These are phyloP conservation scores for Agrotis segetum DNA, from an alignment of 2,888 invertebrate genomes.

Conservation along the genomic window DNA sequence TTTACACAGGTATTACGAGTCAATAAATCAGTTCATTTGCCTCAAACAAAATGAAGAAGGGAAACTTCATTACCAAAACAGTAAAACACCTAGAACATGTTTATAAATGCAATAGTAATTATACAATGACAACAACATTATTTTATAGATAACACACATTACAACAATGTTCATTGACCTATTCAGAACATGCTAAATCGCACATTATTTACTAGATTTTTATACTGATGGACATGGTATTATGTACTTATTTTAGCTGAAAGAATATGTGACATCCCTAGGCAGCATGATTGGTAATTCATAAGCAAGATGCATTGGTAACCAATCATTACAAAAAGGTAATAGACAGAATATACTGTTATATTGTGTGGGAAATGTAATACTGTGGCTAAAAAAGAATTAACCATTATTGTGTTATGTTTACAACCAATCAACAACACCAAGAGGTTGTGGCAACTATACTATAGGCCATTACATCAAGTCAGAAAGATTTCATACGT, in stretches of 20 bases:
- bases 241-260: slow-evolving; percentile 24
- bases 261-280: slow-evolving; percentile 47
- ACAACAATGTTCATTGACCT: slow-evolving; percentile 74
- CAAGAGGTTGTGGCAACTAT: slow-evolving; percentile 42
- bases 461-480: slow-evolving; percentile 64
- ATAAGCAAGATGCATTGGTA: slow-evolving; percentile 20
- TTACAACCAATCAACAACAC: slow-evolving; percentile 41
- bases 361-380: slow-evolving; percentile 33
- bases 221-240: slow-evolving; percentile 47
- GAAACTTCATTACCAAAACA: slow-evolving; percentile 54
- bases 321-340: slow-evolving; percentile 23
- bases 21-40: slow-evolving; percentile 58
- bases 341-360: slow-evolving; percentile 7
- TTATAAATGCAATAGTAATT: slow-evolving; percentile 58
- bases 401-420: slow-evolving; percentile 17
- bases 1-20: slow-evolving; percentile 35
- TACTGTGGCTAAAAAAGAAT: slow-evolving; percentile 23
- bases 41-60: slow-evolving; percentile 34
- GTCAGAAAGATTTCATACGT: slow-evolving; percentile 35
- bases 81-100: slow-evolving; percentile 67
- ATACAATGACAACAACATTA: slow-evolving; percentile 75
- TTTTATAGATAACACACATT: slow-evolving; percentile 79
- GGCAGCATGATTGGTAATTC: slow-evolving; percentile 39
- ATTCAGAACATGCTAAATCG: slow-evolving; percentile 64
- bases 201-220: slow-evolving; percentile 62